Percentiles rank a stretch among this genome's conserved stretches.
phyloP scores from a whole-genome alignment of 2,113 vertebrate species.

The Hipposideros armiger region DNA sequence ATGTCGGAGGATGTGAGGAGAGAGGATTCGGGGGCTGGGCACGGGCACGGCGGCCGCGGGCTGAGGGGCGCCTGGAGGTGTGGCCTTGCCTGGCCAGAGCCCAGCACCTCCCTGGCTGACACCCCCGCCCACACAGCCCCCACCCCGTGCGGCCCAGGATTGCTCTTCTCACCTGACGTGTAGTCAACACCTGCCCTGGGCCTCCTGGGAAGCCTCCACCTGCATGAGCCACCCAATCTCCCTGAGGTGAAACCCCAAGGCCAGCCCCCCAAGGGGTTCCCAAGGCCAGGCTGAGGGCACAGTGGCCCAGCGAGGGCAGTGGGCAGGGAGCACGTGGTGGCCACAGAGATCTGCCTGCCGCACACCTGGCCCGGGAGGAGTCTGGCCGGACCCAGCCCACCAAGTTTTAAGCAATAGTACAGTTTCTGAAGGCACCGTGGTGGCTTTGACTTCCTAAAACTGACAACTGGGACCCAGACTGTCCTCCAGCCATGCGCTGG shows the following conservation, averaged over 20 bases:
- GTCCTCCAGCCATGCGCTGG: accelerated
- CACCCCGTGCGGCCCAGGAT: too few relatives aligned
- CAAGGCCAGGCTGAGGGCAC: neutral
- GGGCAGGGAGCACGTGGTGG: neutral
- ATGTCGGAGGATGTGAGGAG: too few relatives aligned
- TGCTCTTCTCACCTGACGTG: too few relatives aligned
- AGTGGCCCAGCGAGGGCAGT: neutral
- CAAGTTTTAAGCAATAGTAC: neutral
- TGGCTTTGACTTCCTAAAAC: neutral
- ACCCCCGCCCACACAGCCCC: too few relatives aligned
- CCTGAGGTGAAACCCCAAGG: neutral
- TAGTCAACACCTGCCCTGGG: too few relatives aligned
- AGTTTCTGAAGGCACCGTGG: accelerated
- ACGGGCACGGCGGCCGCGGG: too few relatives aligned
- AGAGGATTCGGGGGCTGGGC: accelerated
- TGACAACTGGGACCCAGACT: neutral
- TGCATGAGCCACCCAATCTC: neutral
- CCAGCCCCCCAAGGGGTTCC: neutral
- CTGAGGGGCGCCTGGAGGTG: too few relatives aligned
- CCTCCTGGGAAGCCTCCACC: neutral
- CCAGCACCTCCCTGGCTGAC: neutral
- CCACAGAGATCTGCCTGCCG: neutral
- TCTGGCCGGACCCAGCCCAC: accelerated
- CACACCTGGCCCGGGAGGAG: too few relatives aligned
- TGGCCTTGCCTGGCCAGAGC: too few relatives aligned